Conservation (phyloP, 2,797 vertebrate species). For the Tragelaphus eurycerus region DNA sequence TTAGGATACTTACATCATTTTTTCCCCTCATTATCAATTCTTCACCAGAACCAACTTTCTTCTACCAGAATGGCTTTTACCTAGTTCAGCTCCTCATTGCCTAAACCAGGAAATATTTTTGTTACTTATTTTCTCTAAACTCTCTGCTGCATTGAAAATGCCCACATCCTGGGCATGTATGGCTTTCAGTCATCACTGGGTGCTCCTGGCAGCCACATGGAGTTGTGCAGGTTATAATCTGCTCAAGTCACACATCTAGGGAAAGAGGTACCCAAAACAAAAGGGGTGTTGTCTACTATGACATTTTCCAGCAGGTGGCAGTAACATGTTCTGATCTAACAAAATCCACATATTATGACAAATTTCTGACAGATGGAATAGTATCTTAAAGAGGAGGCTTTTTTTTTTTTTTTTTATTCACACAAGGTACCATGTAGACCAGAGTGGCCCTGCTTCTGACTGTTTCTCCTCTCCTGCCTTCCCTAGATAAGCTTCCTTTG, state of each 20-base stretch:
- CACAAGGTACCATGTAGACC: not conserved
- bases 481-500: not conserved
- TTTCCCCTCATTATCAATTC: not conserved
- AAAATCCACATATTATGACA: not conserved
- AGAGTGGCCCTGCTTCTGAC: not conserved
- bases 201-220: not conserved
- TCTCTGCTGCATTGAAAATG: not conserved
- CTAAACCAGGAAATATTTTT: not conserved
- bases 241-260: not conserved
- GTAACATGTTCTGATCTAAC: not conserved
- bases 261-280: not conserved
- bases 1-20: not conserved
- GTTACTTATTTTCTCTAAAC: not conserved
- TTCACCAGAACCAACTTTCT: not conserved
- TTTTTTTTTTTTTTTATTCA: not conserved
- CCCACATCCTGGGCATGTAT: not conserved
- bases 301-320: not conserved
- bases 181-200: not conserved
- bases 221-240: not conserved
- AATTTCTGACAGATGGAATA: not conserved
- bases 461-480: not conserved
- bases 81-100: not conserved
- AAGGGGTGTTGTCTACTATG: not conserved
- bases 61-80: not conserved
- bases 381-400: not conserved